Evolutionary conservation across 2,113 vertebrate species (phyloP).

Genomic region (Mus spicilegus): DNA sequence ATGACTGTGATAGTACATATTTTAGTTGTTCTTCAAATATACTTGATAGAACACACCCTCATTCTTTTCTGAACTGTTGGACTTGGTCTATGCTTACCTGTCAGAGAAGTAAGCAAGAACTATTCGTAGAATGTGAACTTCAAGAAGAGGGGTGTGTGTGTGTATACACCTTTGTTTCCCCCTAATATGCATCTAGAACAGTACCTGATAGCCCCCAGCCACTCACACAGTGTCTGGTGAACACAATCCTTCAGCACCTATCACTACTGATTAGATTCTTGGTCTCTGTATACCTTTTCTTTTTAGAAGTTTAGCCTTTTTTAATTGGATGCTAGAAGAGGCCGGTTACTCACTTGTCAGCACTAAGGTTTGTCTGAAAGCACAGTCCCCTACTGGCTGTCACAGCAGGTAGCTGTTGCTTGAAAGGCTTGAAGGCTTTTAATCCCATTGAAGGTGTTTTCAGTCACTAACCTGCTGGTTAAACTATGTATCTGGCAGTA

Average conservation of each 20-base stretch:
- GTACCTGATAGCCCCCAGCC: neutral
- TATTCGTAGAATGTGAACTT: neutral
- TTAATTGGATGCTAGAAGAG: neutral
- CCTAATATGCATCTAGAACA: neutral
- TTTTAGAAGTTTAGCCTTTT: neutral
- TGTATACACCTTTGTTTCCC: neutral
- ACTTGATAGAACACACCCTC: neutral
- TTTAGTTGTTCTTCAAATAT: constrained; percentile 4
- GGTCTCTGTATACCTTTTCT: neutral
- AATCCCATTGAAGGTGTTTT: constrained; percentile 44
- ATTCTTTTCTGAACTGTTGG: constrained; percentile 10
- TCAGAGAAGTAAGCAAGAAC: neutral
- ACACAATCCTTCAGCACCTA: neutral
- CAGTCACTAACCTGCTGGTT: constrained; percentile 49
- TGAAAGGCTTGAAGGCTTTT: constrained; percentile 65
- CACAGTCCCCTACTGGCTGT: neutral
- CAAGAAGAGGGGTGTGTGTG: neutral
- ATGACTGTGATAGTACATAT: neutral
- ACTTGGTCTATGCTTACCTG: neutral
- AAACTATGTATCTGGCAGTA: constrained; percentile 38
- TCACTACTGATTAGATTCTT: neutral
- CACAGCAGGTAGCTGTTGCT: constrained; percentile 43
- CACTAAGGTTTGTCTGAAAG: neutral
- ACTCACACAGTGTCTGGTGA: neutral
- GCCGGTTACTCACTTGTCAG: neutral